Evolutionary conservation across 1,140 invertebrate genomes (phyloP), one percentile per base, ranked within the genome.

Genomic region (Oedothorax gibbosus): DNA sequence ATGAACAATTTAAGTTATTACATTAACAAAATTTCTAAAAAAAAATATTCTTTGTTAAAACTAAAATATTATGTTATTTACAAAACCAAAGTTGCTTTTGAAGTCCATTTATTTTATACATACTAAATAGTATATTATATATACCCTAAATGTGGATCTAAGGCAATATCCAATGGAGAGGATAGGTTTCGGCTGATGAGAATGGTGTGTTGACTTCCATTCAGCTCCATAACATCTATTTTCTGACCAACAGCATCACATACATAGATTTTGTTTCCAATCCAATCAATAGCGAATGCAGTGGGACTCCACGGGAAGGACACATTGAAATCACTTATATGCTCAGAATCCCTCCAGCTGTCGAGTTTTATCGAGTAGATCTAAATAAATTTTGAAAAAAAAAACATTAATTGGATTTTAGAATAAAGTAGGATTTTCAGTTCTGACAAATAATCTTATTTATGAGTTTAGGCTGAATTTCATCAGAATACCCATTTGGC

Each of bases 261-360:
- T 11, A 99, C 95, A 90, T 99, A 99, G 7, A 99, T 91, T 89
- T 98, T 99, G 87, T 98, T 94, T 0, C 96, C 95, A 18, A 99
- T 94, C 96, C 98, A 99, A 91, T 99, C 98, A n/a, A 99, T 94
- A 0, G 98, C 97, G 12, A 99, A 89, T 2, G 95, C 94, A 2
- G 95, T 94, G 0, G 97, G 98, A 11, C 94, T 93, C 96, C 95
- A 98, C 0, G 94, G 95, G 9, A 95, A 96, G 0, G 94, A 93
- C 14, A 95, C 90, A 0, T 93, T 92, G 73, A 96, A 95, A 87
- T 95, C 95, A 11, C 62, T 88, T 21, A 12, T 57, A 75, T 64
- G 77, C 51, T 79, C 53, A n/a, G 71, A 62, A 10, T 76, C 53
- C 84, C 87, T 84, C 86, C 88, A 54, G 88, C 86, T n/a, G 89